Evolutionary conservation across 2,113 vertebrate genomes (phyloP), one percentile per base, ranked within the genome.

Genomic region (Menidia beryllina): DNA sequence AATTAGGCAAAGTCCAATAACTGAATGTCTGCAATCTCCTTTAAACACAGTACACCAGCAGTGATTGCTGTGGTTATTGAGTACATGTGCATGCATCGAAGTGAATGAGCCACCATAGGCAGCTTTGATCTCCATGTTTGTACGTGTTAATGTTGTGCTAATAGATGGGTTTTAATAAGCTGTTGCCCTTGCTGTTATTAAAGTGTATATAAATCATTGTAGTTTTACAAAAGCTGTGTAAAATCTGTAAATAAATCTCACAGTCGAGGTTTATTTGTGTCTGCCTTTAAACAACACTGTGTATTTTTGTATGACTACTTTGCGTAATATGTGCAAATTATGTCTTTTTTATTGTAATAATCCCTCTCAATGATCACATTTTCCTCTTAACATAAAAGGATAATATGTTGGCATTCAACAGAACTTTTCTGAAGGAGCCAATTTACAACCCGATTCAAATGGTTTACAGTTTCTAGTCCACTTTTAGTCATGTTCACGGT

Each of bases 21-120:
- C 95, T 94, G 95, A 95, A 96, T 96, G 94, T 94, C 96, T 95
- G 94, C 97, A 96, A 97, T 95, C 95, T 96, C 95, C 69, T 88
- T 92, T 89, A 92, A 92, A 92, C 81, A 90, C 88, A 81, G 86
- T 79, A 73, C 72, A 85, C 75, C 59, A 56, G 76, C 64, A n/a
- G n/a, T n/a, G 30, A 26, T 61, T 36, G 83, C 84, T 85, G 70
- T 74, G 47, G 74, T 80, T 88, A 88, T 87, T 84, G 72, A 85
- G 58, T 54, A 75, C 70, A 69, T 50, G 57, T 60, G 53, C 36
- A 43, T 5, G 14, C 43, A 19, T 11, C 9, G 48, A 19, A 14
- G 13, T 48, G 27, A 58, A 63, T 69, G 15, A 12, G 12, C 56
- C 25, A n/a, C 15, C 49, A 38, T 21, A 45, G 56, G n/a, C 70